phyloP scores from a whole-genome alignment of 30 jellyfish, hydroid and myxozoan genomes.

The Cassiopea andromeda region DNA sequence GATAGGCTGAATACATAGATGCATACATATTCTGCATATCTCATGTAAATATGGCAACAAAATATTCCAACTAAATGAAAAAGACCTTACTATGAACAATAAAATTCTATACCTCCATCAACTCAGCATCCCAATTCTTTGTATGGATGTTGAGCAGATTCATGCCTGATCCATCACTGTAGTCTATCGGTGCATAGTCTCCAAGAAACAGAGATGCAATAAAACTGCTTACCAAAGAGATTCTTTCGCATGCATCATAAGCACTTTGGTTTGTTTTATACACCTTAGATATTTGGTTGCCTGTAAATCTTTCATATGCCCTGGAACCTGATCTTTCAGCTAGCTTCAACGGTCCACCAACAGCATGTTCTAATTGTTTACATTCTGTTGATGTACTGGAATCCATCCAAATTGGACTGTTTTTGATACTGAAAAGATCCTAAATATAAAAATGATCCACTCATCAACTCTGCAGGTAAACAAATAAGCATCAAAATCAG shows the following conservation, averaged over 20 bases:
- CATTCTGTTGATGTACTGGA: constrained; percentile 85
- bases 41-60: no score
- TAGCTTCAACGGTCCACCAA: constrained; percentile 77
- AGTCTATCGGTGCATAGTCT: constrained; percentile 85
- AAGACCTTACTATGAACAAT: neutral
- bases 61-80: no score
- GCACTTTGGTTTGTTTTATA: constrained; percentile 4
- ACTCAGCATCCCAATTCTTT: constrained; percentile 67
- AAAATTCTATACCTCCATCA: constrained; percentile 38
- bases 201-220: constrained; percentile 87
- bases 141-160: constrained; percentile 69
- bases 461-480: no score
- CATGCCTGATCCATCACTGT: constrained; percentile 98
- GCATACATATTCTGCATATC: no score
- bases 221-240: constrained; percentile 88
- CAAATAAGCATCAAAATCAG: no score
- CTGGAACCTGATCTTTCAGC: constrained; percentile 83
- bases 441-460: neutral
- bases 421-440: constrained; percentile 64
- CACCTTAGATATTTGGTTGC: constrained; percentile 88
- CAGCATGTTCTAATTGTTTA: constrained; percentile 59
- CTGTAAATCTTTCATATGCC: constrained; percentile 89
- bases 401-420: constrained; percentile 97
- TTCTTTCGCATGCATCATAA: constrained; percentile 74
- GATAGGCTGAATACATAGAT: no score